Evolutionary conservation across 1,140 invertebrate species (phyloP).

Genomic region (Olivierus martensii): DNA sequence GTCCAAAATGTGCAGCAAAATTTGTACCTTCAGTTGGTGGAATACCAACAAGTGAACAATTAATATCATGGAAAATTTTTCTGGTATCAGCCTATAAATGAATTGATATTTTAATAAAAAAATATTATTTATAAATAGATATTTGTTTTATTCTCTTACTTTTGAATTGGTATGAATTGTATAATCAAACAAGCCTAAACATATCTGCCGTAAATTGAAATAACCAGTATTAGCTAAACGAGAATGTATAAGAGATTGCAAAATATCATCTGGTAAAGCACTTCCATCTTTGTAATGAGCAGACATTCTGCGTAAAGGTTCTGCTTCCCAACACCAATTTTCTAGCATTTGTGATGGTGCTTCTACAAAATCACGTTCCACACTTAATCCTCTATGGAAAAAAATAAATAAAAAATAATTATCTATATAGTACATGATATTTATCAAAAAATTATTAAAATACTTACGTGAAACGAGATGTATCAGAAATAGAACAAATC

Average conservation of each 20-base stretch:
- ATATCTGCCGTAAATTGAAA: constrained; percentile 38
- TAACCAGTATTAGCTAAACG: constrained; percentile 36
- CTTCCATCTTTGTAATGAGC: constrained; percentile 32
- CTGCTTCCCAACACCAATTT: constrained; percentile 43
- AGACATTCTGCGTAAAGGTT: constrained; percentile 37
- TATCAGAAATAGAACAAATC: constrained; percentile 35
- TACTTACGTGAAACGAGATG: constrained; percentile 26
- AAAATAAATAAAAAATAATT: not conserved
- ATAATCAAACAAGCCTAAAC: constrained; percentile 38
- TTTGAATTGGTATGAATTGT: constrained; percentile 30
- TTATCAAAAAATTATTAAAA: not conserved
- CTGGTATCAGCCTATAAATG: constrained; percentile 35
- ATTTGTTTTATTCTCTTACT: constrained; percentile 21
- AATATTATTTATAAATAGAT: no score
- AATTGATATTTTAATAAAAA: no score
- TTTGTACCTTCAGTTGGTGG: constrained; percentile 34
- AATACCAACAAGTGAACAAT: constrained; percentile 33
- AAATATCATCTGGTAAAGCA: constrained; percentile 34
- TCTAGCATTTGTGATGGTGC: constrained; percentile 45
- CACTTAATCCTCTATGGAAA: constrained; percentile 31
- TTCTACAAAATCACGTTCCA: constrained; percentile 43
- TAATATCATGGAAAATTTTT: constrained; percentile 28
- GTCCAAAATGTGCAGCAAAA: constrained; percentile 39
- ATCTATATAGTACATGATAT: not conserved
- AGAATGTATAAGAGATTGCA: constrained; percentile 35